Conservation (phyloP, 2,797 vertebrate species). For the Menidia menidia region DNA sequence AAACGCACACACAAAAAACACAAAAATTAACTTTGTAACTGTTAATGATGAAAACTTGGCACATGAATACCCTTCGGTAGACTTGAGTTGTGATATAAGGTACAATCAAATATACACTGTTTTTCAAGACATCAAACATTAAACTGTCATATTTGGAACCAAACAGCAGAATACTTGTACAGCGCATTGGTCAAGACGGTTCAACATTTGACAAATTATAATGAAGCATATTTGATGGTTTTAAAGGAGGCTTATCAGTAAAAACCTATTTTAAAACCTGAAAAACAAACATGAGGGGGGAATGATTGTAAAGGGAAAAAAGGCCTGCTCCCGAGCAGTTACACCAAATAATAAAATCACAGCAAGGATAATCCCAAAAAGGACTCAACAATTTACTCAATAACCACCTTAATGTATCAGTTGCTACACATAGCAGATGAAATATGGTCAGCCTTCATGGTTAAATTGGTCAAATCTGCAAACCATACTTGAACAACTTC, state of each 20-base stretch:
- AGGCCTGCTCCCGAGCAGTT: not conserved
- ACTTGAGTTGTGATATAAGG: too few relatives aligned
- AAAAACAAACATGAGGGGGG: slow-evolving; percentile 18
- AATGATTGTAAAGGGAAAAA: too few relatives aligned
- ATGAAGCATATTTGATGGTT: not conserved
- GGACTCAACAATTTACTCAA: slow-evolving; percentile 17
- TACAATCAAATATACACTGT: not conserved
- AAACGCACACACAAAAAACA: not conserved
- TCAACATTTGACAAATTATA: not conserved
- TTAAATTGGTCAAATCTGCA: slow-evolving; percentile 1
- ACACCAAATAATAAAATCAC: not conserved
- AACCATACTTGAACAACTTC: slow-evolving; percentile 14
- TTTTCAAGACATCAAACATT: slow-evolving; percentile 7
- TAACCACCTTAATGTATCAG: not conserved
- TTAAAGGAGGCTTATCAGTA: slow-evolving; percentile 3
- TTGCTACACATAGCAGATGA: slow-evolving; percentile 3
- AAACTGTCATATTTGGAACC: not conserved
- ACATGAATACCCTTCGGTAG: not conserved
- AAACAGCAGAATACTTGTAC: not conserved
- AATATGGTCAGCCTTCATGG: slow-evolving; percentile 2
- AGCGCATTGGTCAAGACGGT: not conserved
- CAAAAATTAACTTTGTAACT: slow-evolving; percentile 3
- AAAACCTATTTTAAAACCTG: slow-evolving; percentile 2
- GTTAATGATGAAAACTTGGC: not conserved
- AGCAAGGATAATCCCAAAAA: slow-evolving; percentile 16